Conservation (phyloP, 1,140 invertebrate genomes). For the Melitaea cinxia region DNA sequence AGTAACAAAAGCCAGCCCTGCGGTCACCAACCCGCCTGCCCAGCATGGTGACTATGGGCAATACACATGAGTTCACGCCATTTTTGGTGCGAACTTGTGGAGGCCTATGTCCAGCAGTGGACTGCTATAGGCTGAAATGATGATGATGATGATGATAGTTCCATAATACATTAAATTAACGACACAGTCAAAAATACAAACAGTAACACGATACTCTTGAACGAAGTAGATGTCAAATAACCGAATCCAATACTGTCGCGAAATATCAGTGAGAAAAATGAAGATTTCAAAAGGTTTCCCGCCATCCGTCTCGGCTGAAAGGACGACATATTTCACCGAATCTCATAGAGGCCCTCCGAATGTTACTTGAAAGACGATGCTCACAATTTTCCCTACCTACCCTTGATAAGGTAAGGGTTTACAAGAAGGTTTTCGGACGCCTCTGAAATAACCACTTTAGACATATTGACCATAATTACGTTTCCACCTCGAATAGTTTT, state of each 20-base stretch:
- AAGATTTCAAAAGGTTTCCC: conserved; percentile 24
- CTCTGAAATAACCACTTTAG: not conserved
- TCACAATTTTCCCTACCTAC: conserved; percentile 19
- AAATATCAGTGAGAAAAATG: conserved; percentile 20
- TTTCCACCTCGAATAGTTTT: not conserved
- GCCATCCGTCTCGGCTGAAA: conserved; percentile 21
- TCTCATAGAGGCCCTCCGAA: conserved; percentile 14
- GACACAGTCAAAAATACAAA: not conserved
- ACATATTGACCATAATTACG: not conserved
- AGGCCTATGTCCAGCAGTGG: no score
- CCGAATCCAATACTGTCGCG: not conserved
- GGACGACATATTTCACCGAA: conserved; percentile 22
- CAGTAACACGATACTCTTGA: not conserved
- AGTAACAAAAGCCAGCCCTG: no score
- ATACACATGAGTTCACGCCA: no score
- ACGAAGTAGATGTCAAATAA: not conserved
- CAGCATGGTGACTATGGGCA: no score
- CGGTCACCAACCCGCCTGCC: no score
- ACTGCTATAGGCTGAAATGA: no score
- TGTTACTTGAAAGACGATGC: conserved; percentile 21
- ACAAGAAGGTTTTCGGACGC: not conserved
- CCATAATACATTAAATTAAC: not conserved
- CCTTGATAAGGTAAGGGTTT: conserved; percentile 13
- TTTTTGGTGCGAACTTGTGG: no score
- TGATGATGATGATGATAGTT: no score